phyloP scores from a whole-genome alignment of 2,888 invertebrate genomes.

The Ormyrus rosae region DNA sequence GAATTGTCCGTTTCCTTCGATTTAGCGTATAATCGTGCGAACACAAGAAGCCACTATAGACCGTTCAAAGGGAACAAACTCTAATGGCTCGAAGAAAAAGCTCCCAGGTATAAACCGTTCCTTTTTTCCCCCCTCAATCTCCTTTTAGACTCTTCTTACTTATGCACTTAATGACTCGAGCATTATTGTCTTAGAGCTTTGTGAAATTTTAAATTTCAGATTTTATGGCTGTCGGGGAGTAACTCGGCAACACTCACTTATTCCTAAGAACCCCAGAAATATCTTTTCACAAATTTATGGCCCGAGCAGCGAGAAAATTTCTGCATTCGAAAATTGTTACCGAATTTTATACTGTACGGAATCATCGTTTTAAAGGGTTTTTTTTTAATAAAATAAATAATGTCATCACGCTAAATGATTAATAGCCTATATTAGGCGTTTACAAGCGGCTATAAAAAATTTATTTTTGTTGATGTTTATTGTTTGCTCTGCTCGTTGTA shows the following conservation, averaged over 20 bases:
- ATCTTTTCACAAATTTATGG: no score
- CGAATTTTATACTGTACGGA: background rate
- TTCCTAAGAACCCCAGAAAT: no score
- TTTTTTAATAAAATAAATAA: background rate
- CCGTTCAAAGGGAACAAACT: slow-evolving; percentile 48
- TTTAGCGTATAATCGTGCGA: slow-evolving; percentile 22
- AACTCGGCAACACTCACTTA: background rate
- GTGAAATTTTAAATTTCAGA: slow-evolving; percentile 32
- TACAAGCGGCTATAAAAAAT: background rate
- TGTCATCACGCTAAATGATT: no score
- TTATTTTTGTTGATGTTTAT: background rate
- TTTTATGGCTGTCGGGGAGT: background rate
- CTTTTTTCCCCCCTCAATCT: background rate
- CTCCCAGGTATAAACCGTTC: slow-evolving; percentile 16
- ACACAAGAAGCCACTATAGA: slow-evolving; percentile 33
- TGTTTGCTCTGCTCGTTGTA: background rate
- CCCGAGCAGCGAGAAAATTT: background rate
- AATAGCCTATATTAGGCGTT: no score
- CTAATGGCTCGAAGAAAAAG: slow-evolving; percentile 48
- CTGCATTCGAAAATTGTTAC: background rate
- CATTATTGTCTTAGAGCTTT: slow-evolving; percentile 35
- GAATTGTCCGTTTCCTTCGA: slow-evolving; percentile 55
- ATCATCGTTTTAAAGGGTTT: background rate
- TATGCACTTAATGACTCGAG: slow-evolving; percentile 39
- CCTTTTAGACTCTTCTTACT: slow-evolving; percentile 9